phyloP scores from a whole-genome alignment of 2,888 invertebrate genomes.

The Temnothorax rugatulus region DNA sequence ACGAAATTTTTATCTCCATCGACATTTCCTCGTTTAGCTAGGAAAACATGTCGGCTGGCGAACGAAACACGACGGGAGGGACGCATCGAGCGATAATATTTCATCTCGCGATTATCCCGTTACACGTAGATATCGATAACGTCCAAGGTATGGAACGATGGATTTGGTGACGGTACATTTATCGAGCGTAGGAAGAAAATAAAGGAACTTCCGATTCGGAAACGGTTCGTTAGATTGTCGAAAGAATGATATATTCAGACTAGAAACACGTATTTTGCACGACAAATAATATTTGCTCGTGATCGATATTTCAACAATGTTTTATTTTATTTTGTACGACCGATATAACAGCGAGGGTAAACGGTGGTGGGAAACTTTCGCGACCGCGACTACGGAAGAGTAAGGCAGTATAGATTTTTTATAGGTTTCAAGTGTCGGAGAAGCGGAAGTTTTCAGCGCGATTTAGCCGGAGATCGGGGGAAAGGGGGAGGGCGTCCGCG shows the following conservation, averaged over 20 bases:
- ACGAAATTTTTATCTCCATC: constrained; percentile 55
- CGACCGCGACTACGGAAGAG: neutral
- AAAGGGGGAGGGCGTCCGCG: neutral
- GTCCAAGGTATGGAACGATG: constrained; percentile 1
- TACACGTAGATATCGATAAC: neutral
- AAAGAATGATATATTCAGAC: neutral
- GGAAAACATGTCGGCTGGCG: constrained; percentile 29
- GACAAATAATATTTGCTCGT: neutral
- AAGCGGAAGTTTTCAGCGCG: constrained; percentile 30
- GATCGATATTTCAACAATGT: neutral
- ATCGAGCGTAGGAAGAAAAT: neutral
- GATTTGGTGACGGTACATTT: neutral
- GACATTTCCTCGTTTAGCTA: constrained; percentile 50
- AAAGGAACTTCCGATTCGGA: neutral
- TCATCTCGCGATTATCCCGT: constrained; percentile 29
- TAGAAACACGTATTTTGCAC: neutral
- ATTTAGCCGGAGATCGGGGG: constrained; percentile 23
- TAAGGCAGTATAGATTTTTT: constrained; percentile 20
- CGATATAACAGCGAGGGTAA: neutral
- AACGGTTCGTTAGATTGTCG: neutral
- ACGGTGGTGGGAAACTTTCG: neutral
- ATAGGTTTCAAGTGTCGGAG: neutral
- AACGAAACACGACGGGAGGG: neutral
- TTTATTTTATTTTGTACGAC: neutral
- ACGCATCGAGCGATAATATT: constrained; percentile 28